Base-by-base conservation (phyloP, 1,140 invertebrate genomes). In the Drosophila subobscura region DNA sequence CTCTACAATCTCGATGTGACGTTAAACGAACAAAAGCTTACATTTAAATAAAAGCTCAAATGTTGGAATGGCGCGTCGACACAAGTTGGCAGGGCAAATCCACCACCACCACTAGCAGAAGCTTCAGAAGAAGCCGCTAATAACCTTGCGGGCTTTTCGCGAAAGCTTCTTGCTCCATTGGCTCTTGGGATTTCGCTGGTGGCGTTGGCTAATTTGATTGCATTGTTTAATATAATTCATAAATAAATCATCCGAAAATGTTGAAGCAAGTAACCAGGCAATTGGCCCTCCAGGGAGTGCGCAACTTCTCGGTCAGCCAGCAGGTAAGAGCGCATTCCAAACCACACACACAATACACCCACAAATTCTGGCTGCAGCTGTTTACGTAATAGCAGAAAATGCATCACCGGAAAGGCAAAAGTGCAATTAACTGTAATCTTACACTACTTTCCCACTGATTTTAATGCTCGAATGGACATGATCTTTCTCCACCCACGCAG, bases 231-330 rank as follows among this genome's bases (percentile, higher is more conserved):
- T 55, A 23, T 74, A 75, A 45, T 80, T 49, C 57, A 72, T 75
- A 80, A 74, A 66, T 55, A 64, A 61, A 44, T 51, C 56, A 37
- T 56, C 73, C 29, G 55, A 85, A 85, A 68, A 91, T 91, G 90
- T 80, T 91, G 72, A 91, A 91, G 77, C 90, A 91, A 89, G 89
- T 90, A 23, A 79, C 83, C 57, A 91, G 90, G 76, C 89, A 91
- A 79, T 72, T 91, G 66, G 90, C 86, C 54, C 76, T 91, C 77
- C 90, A 91, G 67, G 83, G 90, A 56, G 80, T 89, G 77, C 88
- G 90, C 72, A 85, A 53, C 66, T 91, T 91, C 61, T 88, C 90
- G 42, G 77, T 86, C 51, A 77, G 77, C 66, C 78, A 90, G 75
- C 86, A 91, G 83, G 90, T 91, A 33, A 85, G 68, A n/a, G 1